phyloP scores from a whole-genome alignment of 30 jellyfish, hydroid and myxozoan species.

The Hydra vulgaris region DNA sequence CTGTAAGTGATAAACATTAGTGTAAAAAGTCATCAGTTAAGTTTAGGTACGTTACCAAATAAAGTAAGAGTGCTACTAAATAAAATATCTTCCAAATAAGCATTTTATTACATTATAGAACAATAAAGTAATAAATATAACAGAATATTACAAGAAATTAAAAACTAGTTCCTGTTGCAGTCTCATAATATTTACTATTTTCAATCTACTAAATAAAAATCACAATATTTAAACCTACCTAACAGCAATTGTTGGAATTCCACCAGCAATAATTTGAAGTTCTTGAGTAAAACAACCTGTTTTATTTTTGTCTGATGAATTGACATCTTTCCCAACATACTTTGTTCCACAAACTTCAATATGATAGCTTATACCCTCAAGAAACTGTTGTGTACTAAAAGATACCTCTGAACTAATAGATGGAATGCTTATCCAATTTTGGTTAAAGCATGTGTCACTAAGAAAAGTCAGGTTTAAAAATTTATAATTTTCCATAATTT shows the following conservation, averaged over 20 bases:
- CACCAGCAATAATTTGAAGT: constrained; percentile 8
- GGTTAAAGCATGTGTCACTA: not conserved
- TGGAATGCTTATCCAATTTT: not conserved
- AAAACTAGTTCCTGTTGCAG: too few species aligned
- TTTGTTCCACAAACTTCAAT: constrained; percentile 9
- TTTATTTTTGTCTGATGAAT: not conserved
- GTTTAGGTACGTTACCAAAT: too few species aligned
- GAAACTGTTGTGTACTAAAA: constrained; percentile 17
- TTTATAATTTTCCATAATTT: not conserved
- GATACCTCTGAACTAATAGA: not conserved
- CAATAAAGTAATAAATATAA: too few species aligned
- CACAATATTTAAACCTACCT: constrained; percentile 9
- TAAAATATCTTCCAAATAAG: too few species aligned
- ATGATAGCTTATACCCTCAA: constrained; percentile 14
- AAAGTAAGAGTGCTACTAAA: too few species aligned
- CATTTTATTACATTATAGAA: too few species aligned
- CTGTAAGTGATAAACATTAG: too few species aligned
- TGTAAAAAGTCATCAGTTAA: too few species aligned
- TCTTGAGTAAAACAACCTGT: constrained; percentile 2
- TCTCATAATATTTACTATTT: too few species aligned
- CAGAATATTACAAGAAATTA: too few species aligned
- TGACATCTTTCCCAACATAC: not conserved
- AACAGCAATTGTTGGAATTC: constrained; percentile 3
- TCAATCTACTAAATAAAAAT: constrained; percentile 3
- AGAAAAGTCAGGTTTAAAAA: not conserved